Evolutionary conservation across 1,140 invertebrate genomes (phyloP), one percentile per base, ranked within the genome.

Genomic region (Heterodera carotae): DNA sequence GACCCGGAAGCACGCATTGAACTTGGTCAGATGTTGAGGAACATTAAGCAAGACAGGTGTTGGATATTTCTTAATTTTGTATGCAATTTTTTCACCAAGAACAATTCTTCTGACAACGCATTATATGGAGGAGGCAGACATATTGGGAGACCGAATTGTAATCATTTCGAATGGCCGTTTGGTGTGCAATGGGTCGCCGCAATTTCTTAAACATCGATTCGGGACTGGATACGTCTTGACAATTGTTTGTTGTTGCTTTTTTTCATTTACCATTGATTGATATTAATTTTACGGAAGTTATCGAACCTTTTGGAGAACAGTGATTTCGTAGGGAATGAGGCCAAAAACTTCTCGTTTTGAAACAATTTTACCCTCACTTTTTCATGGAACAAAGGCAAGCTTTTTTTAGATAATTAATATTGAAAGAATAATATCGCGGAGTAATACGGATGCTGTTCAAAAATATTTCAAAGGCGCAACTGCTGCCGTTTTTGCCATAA

Each of bases 81-180:
- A 76, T n/a, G n/a, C n/a, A n/a, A n/a, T n/a, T n/a, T n/a, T n/a
- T n/a, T n/a, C n/a, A 31, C 29, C 6, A 22, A 80, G 78, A 29
- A 80, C 79, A 8, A 81, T 82, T 33, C 64, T 98, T 5, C 91
- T 98, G 1, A 96, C 94, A 2, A 98, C 96, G 1, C 96, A 98
- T 88, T 96, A 94, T 88, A 97, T 98, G 94, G 96, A 98, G 89
- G 96, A 98, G 90, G 96, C 96, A 8, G 96, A 98, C 89, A 91
- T 93, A 27, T 90, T 98, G 0, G 95, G 94, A 1, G 90, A 91
- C 80, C 77, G 89, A 76, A 88, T 90, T 48, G 89, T 88, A 15
- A 88, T 91, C 22, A 91, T 93, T 64, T 89, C 90, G 18, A 88
- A 91, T 71, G 92, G 92, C 53, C 89, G 90, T 77, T 88, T 93